phyloP scores from a whole-genome alignment of 2,113 vertebrate species.

The Propithecus coquereli region DNA sequence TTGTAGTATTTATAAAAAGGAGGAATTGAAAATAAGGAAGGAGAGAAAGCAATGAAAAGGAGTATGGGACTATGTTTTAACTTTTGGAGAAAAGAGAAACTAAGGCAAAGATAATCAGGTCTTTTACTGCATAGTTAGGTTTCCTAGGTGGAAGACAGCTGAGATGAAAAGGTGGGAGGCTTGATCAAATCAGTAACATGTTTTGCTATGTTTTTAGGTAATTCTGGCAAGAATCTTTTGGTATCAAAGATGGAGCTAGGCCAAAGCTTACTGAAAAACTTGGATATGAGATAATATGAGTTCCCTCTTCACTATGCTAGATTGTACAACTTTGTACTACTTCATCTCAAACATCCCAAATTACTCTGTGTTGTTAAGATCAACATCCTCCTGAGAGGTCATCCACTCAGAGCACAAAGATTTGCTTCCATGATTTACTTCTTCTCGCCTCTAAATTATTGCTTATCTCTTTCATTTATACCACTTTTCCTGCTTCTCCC shows the following conservation, averaged over 20 bases:
- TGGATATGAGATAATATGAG: background rate
- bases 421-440: background rate
- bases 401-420: background rate
- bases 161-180: background rate
- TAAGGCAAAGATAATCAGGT: background rate
- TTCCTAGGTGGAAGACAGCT: background rate
- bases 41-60: slow-evolving; percentile 9
- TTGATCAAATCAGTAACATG: background rate
- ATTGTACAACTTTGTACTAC: background rate
- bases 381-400: background rate
- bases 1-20: background rate
- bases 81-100: slow-evolving; percentile 8
- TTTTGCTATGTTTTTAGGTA: background rate
- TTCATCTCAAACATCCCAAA: background rate
- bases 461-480: slow-evolving; percentile 1
- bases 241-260: background rate
- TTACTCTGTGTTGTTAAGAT: background rate
- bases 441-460: background rate
- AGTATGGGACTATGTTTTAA: background rate
- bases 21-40: background rate
- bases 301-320: background rate
- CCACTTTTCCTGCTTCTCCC: background rate
- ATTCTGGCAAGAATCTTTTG: background rate
- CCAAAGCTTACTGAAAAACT: background rate
- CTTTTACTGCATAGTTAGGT: background rate